Base-by-base conservation (phyloP, 2,888 invertebrate species). In the Caenorhabditis virilis region DNA sequence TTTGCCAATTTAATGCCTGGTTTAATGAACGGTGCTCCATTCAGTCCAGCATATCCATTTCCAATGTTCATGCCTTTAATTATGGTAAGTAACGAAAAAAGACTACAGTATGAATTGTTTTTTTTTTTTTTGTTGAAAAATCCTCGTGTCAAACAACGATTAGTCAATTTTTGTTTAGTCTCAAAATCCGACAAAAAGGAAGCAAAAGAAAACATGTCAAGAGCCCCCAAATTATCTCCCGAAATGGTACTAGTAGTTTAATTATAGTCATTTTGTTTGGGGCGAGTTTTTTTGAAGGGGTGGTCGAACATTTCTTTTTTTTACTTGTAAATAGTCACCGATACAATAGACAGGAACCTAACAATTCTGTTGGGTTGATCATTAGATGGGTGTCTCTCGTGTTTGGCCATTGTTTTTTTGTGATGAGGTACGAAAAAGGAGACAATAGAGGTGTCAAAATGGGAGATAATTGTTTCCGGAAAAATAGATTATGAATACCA, bases 171-270 rank as follows among this genome's bases (percentile, higher is more conserved):
- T 27, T 51, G 9, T 20, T 18, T 18, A 48, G 35, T 5, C 6
- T 18, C 23, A 20, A 36, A 11, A 16, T 11, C 18, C 39, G 5
- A 33, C n/a, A 56, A 22, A 42, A 41, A 48, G 25, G 20, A 18
- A 6, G n/a, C 16, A 20, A 23, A 59, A 59, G 36, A 59, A 59
- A 53, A 39, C 42, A 60, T 60, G 59, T 60, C 59, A 60, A 60
- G 59, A 60, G 59, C 48, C 58, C 33, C 20, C 35, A 59, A 59
- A 59, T 59, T 59, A 59, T 59, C 53, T 60, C 48, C 48, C 43
- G 45, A 41, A 22, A 25, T 46, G 16, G 5, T 27, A 2, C 16
- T 45, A 2, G 51, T 59, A n/a, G n/a, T n/a, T n/a, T n/a, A 52
- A 59, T 53, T 59, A 53, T 59, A 47, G 51, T 18, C 18, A 3